Percentiles rank a stretch among this genome's conserved stretches.
Conservation (phyloP, 1,140 invertebrate genomes). For the Drosophila dunni region DNA sequence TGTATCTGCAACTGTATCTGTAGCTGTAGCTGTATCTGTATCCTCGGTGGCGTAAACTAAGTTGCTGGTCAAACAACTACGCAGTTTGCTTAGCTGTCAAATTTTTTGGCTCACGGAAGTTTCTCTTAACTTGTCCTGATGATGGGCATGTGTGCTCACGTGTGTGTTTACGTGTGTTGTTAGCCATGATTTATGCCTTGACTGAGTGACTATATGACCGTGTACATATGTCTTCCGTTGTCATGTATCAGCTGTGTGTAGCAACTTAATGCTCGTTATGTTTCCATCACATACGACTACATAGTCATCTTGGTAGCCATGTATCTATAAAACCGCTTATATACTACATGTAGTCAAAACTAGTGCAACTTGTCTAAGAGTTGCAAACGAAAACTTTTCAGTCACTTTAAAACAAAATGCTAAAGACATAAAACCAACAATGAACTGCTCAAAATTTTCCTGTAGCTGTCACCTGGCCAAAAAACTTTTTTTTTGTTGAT, state of each 20-base stretch:
- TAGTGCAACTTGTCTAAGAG: conserved; percentile 26
- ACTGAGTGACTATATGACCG: conserved; percentile 55
- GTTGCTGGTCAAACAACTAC: conserved; percentile 18
- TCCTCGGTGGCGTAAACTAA: conserved; percentile 2
- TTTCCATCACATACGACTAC: conserved; percentile 12
- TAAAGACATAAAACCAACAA: conserved; percentile 38
- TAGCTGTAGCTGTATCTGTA: conserved; percentile 1
- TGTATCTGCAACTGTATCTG: conserved; percentile 8
- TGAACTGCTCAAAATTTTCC: conserved; percentile 36
- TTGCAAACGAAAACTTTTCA: conserved; percentile 37
- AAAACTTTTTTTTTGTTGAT: conserved; percentile 58
- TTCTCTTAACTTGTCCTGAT: conserved; percentile 28
- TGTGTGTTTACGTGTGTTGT: conserved; percentile 31
- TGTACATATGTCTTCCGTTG: conserved; percentile 50
- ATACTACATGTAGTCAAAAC: too few species aligned
- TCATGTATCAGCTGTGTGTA: conserved; percentile 42
- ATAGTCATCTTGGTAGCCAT: neutral
- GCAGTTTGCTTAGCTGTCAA: conserved; percentile 41
- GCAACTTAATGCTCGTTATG: conserved; percentile 60
- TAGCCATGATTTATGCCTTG: conserved; percentile 52
- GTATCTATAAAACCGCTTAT: conserved; percentile 28
- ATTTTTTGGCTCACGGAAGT: conserved; percentile 48
- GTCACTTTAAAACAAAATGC: conserved; percentile 45
- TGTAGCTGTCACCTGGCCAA: conserved; percentile 49
- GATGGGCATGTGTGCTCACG: conserved; percentile 13